Percentiles rank a stretch among this genome's conserved stretches.
These are phyloP conservation scores for Erebia ligea DNA, from an alignment of 2,888 invertebrate species.

Conservation along the genomic window DNA sequence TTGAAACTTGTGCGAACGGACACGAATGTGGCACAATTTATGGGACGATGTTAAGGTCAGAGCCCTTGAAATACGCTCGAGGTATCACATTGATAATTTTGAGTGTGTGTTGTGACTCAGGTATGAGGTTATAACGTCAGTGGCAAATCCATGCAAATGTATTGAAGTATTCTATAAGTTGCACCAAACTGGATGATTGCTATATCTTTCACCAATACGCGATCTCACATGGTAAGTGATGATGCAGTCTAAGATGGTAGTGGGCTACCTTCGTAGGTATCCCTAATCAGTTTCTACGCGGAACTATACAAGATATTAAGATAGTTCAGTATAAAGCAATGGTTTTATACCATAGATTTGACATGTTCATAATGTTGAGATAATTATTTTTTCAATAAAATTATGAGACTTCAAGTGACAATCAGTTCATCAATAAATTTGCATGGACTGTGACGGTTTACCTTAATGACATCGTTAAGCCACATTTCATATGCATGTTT, in stretches of 20 bases:
- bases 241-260: no score
- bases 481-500: not conserved
- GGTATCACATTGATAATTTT: constrained; percentile 27
- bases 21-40: constrained; percentile 35
- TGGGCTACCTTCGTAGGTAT: no score
- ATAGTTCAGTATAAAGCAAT: no score
- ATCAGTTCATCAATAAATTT: constrained; percentile 7
- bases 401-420: not conserved
- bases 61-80: constrained; percentile 22
- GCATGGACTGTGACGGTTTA: constrained; percentile 1
- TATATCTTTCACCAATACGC: no score
- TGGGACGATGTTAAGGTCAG: constrained; percentile 29
- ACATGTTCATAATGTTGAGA: no score
- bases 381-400: not conserved
- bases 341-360: no score
- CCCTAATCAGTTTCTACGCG: no score
- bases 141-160: constrained; percentile 11
- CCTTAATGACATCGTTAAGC: not conserved
- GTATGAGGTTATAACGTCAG: constrained; percentile 9
- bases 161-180: not conserved
- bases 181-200: not conserved
- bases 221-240: no score
- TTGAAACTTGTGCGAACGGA: constrained; percentile 16
- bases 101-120: constrained; percentile 27
- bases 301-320: no score